Evolutionary conservation across 2,113 vertebrate species (phyloP).

Genomic region (Rhineura floridana): DNA sequence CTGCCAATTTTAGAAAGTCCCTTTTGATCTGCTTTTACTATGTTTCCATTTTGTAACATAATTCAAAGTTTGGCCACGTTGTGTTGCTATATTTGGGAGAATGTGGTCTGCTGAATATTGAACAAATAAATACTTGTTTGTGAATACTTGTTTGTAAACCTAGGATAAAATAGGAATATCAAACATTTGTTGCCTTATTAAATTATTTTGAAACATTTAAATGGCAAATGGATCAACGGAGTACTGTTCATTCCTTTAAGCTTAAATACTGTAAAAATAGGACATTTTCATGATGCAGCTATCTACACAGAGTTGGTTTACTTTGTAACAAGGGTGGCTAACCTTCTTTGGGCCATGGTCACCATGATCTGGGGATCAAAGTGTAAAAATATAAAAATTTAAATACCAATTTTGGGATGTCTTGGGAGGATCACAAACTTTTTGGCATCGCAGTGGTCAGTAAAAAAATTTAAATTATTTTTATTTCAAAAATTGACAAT

Average conservation of each 20-base stretch:
- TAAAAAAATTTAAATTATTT: no score
- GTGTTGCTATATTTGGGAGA: background rate
- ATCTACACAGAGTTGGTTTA: background rate
- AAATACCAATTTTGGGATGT: no score
- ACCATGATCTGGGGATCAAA: no score
- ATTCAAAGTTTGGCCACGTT: accelerated
- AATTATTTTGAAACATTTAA: background rate
- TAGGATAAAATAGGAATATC: background rate
- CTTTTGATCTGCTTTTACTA: background rate
- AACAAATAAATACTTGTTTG: background rate
- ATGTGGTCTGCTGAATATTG: background rate
- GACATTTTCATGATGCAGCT: background rate
- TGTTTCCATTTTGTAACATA: background rate
- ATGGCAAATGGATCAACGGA: background rate
- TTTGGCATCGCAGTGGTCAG: no score
- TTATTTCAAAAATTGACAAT: no score
- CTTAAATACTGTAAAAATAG: background rate
- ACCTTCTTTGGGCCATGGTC: no score
- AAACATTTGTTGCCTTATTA: background rate
- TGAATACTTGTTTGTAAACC: background rate
- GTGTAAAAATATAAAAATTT: no score
- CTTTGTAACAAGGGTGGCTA: background rate
- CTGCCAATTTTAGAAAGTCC: accelerated
- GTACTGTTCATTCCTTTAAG: background rate
- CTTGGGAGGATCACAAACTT: no score